Evolutionary conservation across 2,113 vertebrate species (phyloP).

Genomic region (Ovibos moschatus): DNA sequence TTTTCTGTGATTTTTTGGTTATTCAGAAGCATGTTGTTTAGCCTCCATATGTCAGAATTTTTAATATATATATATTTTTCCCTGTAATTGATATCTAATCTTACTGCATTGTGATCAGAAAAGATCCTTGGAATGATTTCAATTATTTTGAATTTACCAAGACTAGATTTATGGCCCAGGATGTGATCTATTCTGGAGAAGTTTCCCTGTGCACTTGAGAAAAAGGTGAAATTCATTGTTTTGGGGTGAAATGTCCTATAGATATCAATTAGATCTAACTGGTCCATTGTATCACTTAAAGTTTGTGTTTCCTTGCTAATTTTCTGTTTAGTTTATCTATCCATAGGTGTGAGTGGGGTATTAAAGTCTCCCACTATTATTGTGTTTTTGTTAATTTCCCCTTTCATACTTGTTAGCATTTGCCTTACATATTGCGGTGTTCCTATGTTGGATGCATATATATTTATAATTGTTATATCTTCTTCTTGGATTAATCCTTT

Average conservation of each 20-base stretch:
- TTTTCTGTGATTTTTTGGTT: neutral
- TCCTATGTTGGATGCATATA: neutral
- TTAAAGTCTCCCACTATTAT: neutral
- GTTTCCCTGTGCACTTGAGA: neutral
- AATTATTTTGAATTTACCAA: neutral
- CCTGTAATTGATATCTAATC: neutral
- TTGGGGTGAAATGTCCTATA: neutral
- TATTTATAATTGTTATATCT: neutral
- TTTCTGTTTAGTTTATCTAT: neutral
- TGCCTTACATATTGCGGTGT: neutral
- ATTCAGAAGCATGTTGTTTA: neutral
- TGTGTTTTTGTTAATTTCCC: neutral
- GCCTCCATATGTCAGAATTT: neutral
- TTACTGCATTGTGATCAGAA: neutral
- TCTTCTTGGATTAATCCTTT: neutral
- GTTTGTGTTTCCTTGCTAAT: neutral
- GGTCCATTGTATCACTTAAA: neutral
- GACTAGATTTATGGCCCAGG: neutral
- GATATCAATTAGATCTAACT: neutral
- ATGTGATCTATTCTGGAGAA: neutral
- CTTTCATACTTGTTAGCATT: neutral
- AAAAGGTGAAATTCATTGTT: neutral
- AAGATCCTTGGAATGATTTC: neutral
- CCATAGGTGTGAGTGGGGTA: neutral
- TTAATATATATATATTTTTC: neutral